Base-by-base conservation (phyloP, 2,797 vertebrate genomes). In the Novumbra hubbsi region DNA sequence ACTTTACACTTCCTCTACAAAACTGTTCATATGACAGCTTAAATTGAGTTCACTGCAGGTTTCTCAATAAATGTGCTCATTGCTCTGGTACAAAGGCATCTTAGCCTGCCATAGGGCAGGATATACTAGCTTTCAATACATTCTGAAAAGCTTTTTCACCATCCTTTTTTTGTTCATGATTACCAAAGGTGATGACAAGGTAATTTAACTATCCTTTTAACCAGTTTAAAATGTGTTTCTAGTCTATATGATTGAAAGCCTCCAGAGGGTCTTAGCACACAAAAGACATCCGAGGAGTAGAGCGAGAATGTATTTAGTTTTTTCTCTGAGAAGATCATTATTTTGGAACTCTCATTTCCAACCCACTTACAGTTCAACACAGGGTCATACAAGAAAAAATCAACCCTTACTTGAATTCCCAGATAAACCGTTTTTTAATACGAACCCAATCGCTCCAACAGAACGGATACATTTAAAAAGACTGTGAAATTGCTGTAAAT, bases 401-500 rank as follows among this genome's bases (percentile, higher is more conserved):
- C 17, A 73, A 41, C 14, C 74, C 73, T 34, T 12, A 73, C 52
- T 81, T 76, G 68, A 14, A 30, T 50, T 27, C 27, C 24, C 24
- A 69, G 41, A 27, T 48, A 50, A 15, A 50, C 21, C 14, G 17
- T 27, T 69, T 8, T 41, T 68, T 28, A 69, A 28, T 49, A 9
- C 14, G 11, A 55, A 55, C 17, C 14, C 4, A 8, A 30, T 55
- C 28, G 52, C 66, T 71, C 75, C 73, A 72, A 78, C 70, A 80
- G 74, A 78, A 80, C 55, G 78, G 79, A 77, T 57, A 19, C 32
- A 77, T 83, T 86, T 79, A 77, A 83, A 80, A 76, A 80, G 85
- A 89, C 85, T 86, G 81, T 87, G 84, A 88, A 80, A 86, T 86
- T 86, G 85, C 83, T 88, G 90, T 83, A 90, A 92, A 90, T 89